Percentiles rank a stretch among this genome's conserved stretches.
Conservation (phyloP, 30 jellyfish, hydroid and myxozoan species). For the Sanderia malayensis region DNA sequence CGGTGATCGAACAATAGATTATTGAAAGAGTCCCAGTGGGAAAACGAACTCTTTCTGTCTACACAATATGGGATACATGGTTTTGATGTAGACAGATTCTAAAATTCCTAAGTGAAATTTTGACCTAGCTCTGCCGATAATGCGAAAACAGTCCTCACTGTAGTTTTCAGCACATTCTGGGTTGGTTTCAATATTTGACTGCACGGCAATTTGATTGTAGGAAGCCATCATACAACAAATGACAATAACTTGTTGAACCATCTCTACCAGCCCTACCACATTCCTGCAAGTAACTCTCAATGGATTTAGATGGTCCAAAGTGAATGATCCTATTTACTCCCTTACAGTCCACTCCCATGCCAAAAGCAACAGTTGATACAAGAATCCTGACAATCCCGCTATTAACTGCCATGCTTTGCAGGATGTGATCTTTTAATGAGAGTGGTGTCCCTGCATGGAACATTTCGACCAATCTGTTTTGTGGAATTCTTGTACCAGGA, state of each 20-base stretch:
- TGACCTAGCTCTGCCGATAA: no score
- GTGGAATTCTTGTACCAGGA: conserved; percentile 6
- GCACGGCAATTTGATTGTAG: conserved; percentile 13
- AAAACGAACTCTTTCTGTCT: no score
- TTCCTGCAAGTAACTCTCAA: conserved; percentile 11
- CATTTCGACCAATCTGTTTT: conserved; percentile 8
- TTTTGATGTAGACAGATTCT: no score
- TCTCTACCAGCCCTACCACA: conserved; percentile 16
- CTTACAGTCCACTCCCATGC: conserved; percentile 17
- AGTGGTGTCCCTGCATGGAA: conserved; percentile 18
- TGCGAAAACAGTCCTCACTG: no score
- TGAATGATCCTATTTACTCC: conserved; percentile 14
- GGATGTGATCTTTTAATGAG: conserved; percentile 7
- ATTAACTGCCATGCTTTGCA: conserved; percentile 8
- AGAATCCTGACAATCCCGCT: conserved; percentile 16
- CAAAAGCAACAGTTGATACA: conserved; percentile 11
- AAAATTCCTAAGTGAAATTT: no score
- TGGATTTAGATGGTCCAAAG: conserved; percentile 18
- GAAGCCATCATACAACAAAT: conserved; percentile 25
- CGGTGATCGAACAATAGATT: no score
- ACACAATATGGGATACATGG: no score
- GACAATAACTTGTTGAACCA: conserved; percentile 9
- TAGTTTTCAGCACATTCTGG: no score
- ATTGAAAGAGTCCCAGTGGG: no score
- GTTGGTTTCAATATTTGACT: no score